Evolutionary conservation across 1,140 invertebrate species (phyloP).

Genomic region (Trissolcus basalis): DNA sequence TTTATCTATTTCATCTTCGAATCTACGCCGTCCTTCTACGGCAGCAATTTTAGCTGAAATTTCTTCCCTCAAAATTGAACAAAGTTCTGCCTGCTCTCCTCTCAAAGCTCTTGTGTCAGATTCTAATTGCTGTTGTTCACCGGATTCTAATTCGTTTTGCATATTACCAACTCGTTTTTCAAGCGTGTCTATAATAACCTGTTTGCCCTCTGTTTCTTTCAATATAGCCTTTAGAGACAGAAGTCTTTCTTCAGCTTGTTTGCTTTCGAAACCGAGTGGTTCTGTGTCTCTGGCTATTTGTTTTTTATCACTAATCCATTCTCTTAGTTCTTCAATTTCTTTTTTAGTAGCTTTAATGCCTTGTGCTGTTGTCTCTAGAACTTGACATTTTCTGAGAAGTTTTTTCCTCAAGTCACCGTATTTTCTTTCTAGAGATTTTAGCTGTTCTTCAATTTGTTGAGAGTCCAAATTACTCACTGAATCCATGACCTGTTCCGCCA

Average conservation of each 20-base stretch:
- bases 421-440: constrained; percentile 88
- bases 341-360: constrained; percentile 85
- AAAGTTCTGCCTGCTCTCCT: constrained; percentile 84
- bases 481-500: constrained; percentile 84
- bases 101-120: constrained; percentile 80
- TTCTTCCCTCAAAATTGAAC: constrained; percentile 83
- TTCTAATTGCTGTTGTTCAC: constrained; percentile 84
- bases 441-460: constrained; percentile 91
- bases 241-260: constrained; percentile 83
- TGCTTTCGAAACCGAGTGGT: constrained; percentile 84
- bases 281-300: constrained; percentile 81
- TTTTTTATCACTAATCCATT: constrained; percentile 88
- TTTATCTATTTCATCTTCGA: constrained; percentile 86
- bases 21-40: constrained; percentile 82
- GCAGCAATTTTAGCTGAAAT: constrained; percentile 82
- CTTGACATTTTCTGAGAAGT: constrained; percentile 87
- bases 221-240: constrained; percentile 83
- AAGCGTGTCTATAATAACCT: constrained; percentile 86
- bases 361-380: constrained; percentile 87
- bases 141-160: constrained; percentile 87
- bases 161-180: constrained; percentile 89
- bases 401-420: constrained; percentile 89
- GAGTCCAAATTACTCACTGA: constrained; percentile 90
- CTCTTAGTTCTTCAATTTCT: constrained; percentile 84
- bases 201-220: constrained; percentile 90